Evolutionary conservation across 2,113 vertebrate species (phyloP).

Genomic region (Elanus axillaris): DNA sequence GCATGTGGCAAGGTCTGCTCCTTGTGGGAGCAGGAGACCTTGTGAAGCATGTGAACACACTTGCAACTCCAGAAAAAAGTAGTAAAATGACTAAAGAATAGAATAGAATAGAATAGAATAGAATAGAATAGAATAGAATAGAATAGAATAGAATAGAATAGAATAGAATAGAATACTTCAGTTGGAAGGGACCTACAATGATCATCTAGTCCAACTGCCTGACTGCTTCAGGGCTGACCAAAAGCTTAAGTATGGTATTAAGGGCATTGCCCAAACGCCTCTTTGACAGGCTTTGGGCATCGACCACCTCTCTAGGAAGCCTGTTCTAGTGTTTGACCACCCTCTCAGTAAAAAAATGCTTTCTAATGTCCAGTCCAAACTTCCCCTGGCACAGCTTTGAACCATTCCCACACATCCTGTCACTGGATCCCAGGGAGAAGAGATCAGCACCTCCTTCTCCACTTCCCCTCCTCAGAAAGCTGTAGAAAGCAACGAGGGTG

Average conservation of each 20-base stretch:
- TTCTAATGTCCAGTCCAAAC: neutral
- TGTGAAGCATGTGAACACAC: neutral
- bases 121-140: neutral
- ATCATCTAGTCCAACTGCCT: neutral
- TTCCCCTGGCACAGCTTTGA: neutral
- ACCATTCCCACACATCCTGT: neutral
- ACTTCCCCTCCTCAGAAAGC: neutral
- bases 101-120: neutral
- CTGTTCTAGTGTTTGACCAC: neutral
- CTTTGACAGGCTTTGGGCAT: neutral
- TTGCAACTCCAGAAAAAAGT: neutral
- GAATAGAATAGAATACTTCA: neutral
- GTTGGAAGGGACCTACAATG: neutral
- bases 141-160: neutral
- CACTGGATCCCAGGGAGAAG: neutral
- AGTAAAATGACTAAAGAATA: neutral
- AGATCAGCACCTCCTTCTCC: neutral
- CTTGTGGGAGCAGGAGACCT: neutral
- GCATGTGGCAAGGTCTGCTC: neutral
- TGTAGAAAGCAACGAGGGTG: accelerated
- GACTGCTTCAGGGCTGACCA: neutral
- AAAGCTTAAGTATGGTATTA: neutral
- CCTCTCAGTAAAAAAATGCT: neutral
- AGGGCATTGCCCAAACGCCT: neutral
- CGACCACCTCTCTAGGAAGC: accelerated